These are phyloP conservation scores for Ochropleura leucogaster DNA, from an alignment of 2,888 invertebrate genomes.

Conservation along the genomic window DNA sequence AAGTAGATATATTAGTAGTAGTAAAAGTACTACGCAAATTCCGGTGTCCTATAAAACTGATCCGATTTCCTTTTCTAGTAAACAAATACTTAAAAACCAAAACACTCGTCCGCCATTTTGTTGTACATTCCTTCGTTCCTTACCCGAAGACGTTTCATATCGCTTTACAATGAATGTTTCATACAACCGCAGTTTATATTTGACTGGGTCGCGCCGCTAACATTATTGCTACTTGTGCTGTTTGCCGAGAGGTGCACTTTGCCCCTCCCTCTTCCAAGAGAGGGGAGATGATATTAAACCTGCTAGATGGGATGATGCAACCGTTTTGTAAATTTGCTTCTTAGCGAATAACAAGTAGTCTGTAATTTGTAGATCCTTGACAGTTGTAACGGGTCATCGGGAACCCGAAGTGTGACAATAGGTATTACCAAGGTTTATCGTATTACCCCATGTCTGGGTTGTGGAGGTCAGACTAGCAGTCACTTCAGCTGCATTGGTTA, in stretches of 20 bases:
- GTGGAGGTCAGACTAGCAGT: neutral
- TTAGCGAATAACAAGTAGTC: neutral
- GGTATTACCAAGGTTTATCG: neutral
- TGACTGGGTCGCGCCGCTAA: conserved; percentile 29
- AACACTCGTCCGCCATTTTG: neutral
- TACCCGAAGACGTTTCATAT: conserved; percentile 1
- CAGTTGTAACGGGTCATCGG: neutral
- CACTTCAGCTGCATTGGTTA: neutral
- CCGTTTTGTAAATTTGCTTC: conserved; percentile 4
- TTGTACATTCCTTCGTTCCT: neutral
- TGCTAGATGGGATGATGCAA: conserved; percentile 1
- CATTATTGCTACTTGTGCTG: conserved; percentile 55
- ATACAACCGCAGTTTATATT: conserved; percentile 40
- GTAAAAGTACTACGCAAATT: neutral
- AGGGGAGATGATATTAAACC: conserved; percentile 37
- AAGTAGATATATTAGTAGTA: too few species aligned
- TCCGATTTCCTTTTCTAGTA: neutral
- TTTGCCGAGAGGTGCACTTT: conserved; percentile 35
- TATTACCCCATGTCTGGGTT: neutral
- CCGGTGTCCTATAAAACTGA: neutral
- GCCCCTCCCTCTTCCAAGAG: neutral
- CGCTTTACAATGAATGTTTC: conserved; percentile 42
- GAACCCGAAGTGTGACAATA: neutral
- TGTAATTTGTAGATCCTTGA: neutral
- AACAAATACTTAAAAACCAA: neutral